A percentile compares a stretch with the other conserved stretches of the same genome.
phyloP scores from a whole-genome alignment of 2,113 vertebrate species.

The Otocyon megalotis region DNA sequence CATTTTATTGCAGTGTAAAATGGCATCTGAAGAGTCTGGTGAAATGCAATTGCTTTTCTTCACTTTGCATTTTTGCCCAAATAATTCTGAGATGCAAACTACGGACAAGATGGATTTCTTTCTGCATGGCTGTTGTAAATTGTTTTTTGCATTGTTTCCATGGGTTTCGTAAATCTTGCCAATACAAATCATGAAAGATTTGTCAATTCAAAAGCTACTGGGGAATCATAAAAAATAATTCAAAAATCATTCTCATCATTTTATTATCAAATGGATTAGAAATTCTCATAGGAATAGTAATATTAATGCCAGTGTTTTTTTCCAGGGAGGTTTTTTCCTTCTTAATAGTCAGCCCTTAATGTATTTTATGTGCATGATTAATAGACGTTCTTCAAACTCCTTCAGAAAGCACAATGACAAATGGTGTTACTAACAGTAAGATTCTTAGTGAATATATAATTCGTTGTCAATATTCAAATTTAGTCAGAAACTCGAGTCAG shows the following conservation, averaged over 20 bases:
- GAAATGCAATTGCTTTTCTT: slow-evolving; percentile 74
- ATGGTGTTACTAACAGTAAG: slow-evolving; percentile 32
- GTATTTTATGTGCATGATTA: slow-evolving; percentile 42
- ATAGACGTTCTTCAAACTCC: slow-evolving; percentile 17
- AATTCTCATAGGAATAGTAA: slow-evolving; percentile 16
- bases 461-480: slow-evolving; percentile 63
- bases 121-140: slow-evolving; percentile 45
- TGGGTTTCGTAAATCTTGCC: slow-evolving; percentile 43
- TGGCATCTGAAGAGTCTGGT: slow-evolving; percentile 26
- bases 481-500: slow-evolving; percentile 37
- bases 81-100: slow-evolving; percentile 49
- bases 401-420: slow-evolving; percentile 67
- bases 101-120: slow-evolving; percentile 29
- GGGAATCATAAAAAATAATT: slow-evolving; percentile 52
- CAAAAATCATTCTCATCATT: slow-evolving; percentile 31
- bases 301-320: slow-evolving; percentile 32
- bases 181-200: slow-evolving; percentile 33
- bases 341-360: slow-evolving; percentile 54
- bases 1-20: slow-evolving; percentile 69
- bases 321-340: background rate
- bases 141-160: slow-evolving; percentile 51
- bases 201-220: slow-evolving; percentile 38
- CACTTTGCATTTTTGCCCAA: slow-evolving; percentile 71
- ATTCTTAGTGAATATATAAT: slow-evolving; percentile 27
- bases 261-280: slow-evolving; percentile 38